Evolutionary conservation across 2,113 vertebrate species (phyloP).

Genomic region (Falcunculus frontatus): DNA sequence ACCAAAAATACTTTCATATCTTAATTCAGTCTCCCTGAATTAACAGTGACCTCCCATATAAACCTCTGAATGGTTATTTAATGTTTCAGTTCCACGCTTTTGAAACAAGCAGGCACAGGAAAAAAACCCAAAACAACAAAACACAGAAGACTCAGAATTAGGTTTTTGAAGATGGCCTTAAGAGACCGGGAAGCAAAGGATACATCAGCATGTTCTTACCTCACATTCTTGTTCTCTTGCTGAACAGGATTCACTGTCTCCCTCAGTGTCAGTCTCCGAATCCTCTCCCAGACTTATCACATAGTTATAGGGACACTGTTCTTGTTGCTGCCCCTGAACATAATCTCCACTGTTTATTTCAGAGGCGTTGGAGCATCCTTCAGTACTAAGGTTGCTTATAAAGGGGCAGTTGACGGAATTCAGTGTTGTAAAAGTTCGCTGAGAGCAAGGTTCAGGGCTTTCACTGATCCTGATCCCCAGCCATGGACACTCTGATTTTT

Average conservation of each 20-base stretch:
- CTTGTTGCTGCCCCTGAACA: conserved; percentile 73
- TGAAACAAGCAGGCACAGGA: neutral
- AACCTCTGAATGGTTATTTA: neutral
- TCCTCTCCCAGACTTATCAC: conserved; percentile 86
- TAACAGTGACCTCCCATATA: neutral
- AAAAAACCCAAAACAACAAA: neutral
- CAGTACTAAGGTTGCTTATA: conserved; percentile 79
- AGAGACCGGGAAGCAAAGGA: neutral
- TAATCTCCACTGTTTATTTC: conserved; percentile 70
- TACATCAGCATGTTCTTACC: conserved; percentile 65
- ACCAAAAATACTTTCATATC: neutral
- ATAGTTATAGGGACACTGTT: conserved; percentile 82
- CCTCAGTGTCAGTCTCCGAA: conserved; percentile 88
- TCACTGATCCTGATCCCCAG: conserved; percentile 81
- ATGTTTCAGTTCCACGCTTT: neutral
- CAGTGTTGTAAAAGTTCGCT: conserved; percentile 79
- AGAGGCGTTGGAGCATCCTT: conserved; percentile 61
- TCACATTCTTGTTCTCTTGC: conserved; percentile 86
- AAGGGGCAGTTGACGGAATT: conserved; percentile 90
- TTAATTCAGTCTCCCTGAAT: neutral
- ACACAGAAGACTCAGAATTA: neutral
- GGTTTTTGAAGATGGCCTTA: neutral
- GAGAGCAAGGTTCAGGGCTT: conserved; percentile 75
- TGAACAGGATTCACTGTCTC: conserved; percentile 83
- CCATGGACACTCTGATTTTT: conserved; percentile 88